Conservation (phyloP, 2,888 invertebrate genomes). For the Diplolepis rosae region DNA sequence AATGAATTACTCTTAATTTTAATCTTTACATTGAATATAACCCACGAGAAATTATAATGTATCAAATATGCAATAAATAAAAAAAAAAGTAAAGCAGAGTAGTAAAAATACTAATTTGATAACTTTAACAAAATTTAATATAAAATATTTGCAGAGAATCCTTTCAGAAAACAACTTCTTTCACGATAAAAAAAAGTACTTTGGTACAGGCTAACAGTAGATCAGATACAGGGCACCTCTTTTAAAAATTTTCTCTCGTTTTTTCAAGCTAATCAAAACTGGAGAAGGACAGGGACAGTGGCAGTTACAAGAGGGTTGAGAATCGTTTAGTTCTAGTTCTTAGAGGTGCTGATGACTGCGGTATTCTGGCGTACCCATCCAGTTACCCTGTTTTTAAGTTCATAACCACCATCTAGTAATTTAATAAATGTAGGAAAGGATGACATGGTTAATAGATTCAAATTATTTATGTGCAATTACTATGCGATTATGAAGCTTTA, state of each 20-base stretch:
- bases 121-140: slow-evolving; percentile 23
- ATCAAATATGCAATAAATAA: too few relatives aligned
- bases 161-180: slow-evolving; percentile 27
- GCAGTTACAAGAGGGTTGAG: slow-evolving; percentile 8
- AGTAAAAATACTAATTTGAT: background rate
- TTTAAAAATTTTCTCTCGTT: background rate
- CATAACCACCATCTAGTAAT: background rate
- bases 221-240: background rate
- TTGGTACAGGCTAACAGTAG: slow-evolving; percentile 11
- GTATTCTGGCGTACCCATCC: slow-evolving; percentile 15
- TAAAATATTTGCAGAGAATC: slow-evolving; percentile 34
- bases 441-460: slow-evolving; percentile 9
- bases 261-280: slow-evolving; percentile 2
- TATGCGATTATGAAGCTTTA: background rate
- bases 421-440: background rate
- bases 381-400: slow-evolving; percentile 9
- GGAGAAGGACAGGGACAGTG: slow-evolving; percentile 13
- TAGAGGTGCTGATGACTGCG: slow-evolving; percentile 4
- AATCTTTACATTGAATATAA: too few relatives aligned
- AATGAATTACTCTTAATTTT: background rate
- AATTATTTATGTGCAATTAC: slow-evolving; percentile 21
- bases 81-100: too few relatives aligned
- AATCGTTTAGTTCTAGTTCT: slow-evolving; percentile 10
- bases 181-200: background rate
- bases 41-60: too few relatives aligned